A percentile compares a stretch with the other conserved stretches of the same genome.
phyloP scores from a whole-genome alignment of 2,888 invertebrate species.

The Conus canariensis region DNA sequence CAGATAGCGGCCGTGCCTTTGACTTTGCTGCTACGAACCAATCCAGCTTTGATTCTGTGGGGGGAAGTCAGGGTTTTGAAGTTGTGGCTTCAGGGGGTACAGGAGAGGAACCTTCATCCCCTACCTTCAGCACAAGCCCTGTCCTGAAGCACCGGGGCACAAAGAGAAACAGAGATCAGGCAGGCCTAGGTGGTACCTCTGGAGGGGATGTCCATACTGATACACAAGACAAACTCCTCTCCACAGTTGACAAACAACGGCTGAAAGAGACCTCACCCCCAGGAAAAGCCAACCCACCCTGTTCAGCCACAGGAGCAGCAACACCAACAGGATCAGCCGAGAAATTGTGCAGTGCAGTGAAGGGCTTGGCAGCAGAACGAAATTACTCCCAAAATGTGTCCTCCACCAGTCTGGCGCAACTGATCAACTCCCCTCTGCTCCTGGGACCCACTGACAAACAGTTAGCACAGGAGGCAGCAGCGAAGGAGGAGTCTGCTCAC shows the following conservation, averaged over 20 bases:
- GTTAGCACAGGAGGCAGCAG: neutral
- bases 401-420: slow-evolving; percentile 64
- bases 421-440: slow-evolving; percentile 69
- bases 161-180: neutral
- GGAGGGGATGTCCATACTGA: neutral
- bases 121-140: slow-evolving; percentile 42
- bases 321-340: neutral
- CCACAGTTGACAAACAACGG: neutral
- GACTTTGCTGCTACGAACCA: neutral
- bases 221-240: neutral
- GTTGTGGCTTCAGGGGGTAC: neutral
- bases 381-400: slow-evolving; percentile 67
- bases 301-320: neutral
- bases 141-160: neutral
- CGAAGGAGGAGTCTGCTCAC: neutral
- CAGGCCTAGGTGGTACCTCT: neutral
- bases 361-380: slow-evolving; percentile 34
- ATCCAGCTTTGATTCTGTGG: slow-evolving; percentile 7
- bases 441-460: neutral
- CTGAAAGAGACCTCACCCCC: neutral
- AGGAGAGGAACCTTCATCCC: slow-evolving; percentile 7
- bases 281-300: neutral
- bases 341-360: neutral
- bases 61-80: slow-evolving; percentile 63
- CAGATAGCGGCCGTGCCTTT: neutral